These are phyloP conservation scores for Parnassius mnemosyne DNA, from an alignment of 2,888 invertebrate genomes.

Conservation along the genomic window DNA sequence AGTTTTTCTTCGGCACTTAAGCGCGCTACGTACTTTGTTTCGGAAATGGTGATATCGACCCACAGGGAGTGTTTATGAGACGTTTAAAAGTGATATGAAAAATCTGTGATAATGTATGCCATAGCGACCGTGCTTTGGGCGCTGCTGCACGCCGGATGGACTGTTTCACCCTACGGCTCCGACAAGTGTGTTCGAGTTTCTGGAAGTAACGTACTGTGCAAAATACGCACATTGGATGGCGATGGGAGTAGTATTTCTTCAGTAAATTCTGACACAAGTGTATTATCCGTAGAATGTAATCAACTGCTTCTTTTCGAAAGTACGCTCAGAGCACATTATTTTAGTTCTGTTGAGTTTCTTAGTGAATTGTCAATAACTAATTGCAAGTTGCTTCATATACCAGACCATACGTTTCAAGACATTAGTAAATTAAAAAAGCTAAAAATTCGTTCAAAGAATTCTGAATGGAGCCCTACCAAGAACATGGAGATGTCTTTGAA, in stretches of 20 bases:
- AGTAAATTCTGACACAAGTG: conserved; percentile 84
- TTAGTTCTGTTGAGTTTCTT: conserved; percentile 86
- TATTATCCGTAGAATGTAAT: conserved; percentile 88
- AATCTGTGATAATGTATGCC: conserved; percentile 77
- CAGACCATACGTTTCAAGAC: conserved; percentile 89
- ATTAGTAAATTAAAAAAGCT: conserved; percentile 89
- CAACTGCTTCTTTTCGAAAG: conserved; percentile 89
- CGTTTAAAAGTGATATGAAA: conserved; percentile 76
- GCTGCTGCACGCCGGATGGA: conserved; percentile 77
- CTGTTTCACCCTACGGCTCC: conserved; percentile 76
- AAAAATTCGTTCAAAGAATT: conserved; percentile 88
- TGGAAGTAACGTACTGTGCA: conserved; percentile 83
- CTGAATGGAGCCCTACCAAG: conserved; percentile 88
- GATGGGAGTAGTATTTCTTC: conserved; percentile 83
- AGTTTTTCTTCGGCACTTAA: conserved; percentile 69
- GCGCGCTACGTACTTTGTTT: conserved; percentile 76
- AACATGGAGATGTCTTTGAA: conserved; percentile 86
- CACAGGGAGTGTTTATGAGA: conserved; percentile 79
- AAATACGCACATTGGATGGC: conserved; percentile 85
- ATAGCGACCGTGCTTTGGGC: conserved; percentile 72
- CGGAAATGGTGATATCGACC: conserved; percentile 81
- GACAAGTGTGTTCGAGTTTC: conserved; percentile 72
- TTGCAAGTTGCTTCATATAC: conserved; percentile 89
- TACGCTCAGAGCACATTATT: conserved; percentile 85
- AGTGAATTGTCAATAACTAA: conserved; percentile 87